Evolutionary conservation across 2,797 vertebrate genomes (phyloP).

Genomic region (Cossypha dichroa): DNA sequence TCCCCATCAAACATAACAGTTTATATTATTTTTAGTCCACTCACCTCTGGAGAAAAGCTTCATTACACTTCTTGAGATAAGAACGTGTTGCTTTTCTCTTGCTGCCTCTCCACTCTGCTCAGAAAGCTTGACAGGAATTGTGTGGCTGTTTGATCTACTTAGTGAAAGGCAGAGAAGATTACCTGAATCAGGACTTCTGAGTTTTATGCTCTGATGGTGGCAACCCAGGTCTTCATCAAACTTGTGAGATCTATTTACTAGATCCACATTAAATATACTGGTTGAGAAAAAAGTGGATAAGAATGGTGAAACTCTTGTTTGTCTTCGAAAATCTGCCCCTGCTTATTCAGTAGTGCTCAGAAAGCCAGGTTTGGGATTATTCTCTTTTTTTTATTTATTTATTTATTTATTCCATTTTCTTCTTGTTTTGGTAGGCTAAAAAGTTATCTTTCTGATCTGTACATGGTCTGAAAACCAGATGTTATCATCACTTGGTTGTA

Average conservation of each 20-base stretch:
- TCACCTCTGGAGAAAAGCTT: background rate
- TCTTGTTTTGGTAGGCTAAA: background rate
- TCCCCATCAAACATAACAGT: background rate
- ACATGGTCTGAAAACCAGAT: constrained; percentile 50
- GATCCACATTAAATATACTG: background rate
- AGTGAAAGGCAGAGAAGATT: background rate
- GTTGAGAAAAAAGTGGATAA: background rate
- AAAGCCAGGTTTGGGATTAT: background rate
- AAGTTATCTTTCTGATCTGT: background rate
- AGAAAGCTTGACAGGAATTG: background rate
- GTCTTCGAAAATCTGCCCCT: background rate
- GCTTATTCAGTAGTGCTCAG: background rate
- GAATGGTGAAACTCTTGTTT: background rate
- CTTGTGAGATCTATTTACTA: background rate
- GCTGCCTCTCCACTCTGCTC: background rate
- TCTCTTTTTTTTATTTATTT: background rate
- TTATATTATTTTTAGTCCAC: background rate
- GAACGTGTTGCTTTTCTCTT: background rate
- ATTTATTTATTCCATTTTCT: background rate
- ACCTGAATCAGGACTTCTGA: background rate
- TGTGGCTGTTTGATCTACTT: background rate
- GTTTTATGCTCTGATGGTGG: background rate
- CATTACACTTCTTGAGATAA: background rate
- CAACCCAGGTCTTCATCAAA: background rate
- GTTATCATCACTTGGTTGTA: constrained; percentile 63